These are phyloP conservation scores for Drosophila kambysellisi DNA, from an alignment of 2,888 invertebrate genomes.

Conservation along the genomic window DNA sequence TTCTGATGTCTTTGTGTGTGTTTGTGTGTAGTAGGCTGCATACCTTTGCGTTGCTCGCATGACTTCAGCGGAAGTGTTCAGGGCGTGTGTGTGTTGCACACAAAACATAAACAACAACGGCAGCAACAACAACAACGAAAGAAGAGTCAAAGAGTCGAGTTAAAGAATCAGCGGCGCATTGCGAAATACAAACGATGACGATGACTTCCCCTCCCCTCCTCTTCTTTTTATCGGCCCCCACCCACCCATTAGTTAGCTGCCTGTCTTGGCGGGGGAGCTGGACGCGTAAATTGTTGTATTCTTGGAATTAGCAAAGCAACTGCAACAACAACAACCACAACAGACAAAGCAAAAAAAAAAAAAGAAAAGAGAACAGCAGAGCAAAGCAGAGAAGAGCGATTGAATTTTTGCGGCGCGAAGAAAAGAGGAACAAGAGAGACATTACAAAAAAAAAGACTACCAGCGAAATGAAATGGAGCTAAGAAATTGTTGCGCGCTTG, in stretches of 20 bases:
- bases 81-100: conserved; percentile 58
- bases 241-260: conserved; percentile 14
- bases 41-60: conserved; percentile 56
- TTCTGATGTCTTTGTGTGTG: conserved; percentile 19
- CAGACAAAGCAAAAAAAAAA: conserved; percentile 28
- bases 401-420: conserved; percentile 44
- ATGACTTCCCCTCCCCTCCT: conserved; percentile 3
- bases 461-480: conserved; percentile 77
- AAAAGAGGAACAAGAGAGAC: conserved; percentile 27
- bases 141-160: conserved; percentile 43
- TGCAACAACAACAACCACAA: conserved; percentile 21
- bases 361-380: conserved; percentile 11
- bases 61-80: conserved; percentile 69
- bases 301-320: conserved; percentile 75
- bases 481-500: conserved; percentile 57
- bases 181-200: conserved; percentile 61
- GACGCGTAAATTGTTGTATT: conserved; percentile 78
- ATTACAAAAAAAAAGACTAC: conserved; percentile 25
- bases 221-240: not conserved
- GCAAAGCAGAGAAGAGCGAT: conserved; percentile 37
- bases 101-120: conserved; percentile 53
- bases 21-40: conserved; percentile 37
- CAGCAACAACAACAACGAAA: conserved; percentile 12
- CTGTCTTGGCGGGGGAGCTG: conserved; percentile 71
- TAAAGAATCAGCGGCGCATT: conserved; percentile 65